Percentiles rank a stretch among this genome's conserved stretches.
Conservation (phyloP, 1,140 invertebrate species). For the Lordiphosa mommai region DNA sequence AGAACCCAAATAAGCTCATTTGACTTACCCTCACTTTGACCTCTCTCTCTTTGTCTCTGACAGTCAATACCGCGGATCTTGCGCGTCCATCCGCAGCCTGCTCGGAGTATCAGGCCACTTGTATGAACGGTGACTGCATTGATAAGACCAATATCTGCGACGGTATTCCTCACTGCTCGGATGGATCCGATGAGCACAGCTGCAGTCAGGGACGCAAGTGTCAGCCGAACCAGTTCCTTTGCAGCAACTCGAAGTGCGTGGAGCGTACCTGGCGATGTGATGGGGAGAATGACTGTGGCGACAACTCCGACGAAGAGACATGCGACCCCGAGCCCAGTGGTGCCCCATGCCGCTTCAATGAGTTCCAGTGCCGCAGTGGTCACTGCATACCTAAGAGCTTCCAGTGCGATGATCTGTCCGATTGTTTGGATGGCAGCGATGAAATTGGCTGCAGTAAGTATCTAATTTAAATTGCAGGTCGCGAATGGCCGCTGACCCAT, state of each 20-base stretch:
- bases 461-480: background rate
- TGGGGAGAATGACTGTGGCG: conserved; percentile 94
- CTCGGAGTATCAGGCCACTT: conserved; percentile 90
- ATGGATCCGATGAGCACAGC: conserved; percentile 93
- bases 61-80: conserved; percentile 76
- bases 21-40: background rate
- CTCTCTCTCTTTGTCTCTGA: background rate
- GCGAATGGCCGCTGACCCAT: conserved; percentile 11
- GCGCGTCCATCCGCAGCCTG: conserved; percentile 83
- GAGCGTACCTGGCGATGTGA: conserved; percentile 96
- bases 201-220: conserved; percentile 90
- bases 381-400: conserved; percentile 97
- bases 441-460: conserved; percentile 91
- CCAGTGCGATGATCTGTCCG: conserved; percentile 94
- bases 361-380: conserved; percentile 89
- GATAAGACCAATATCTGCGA: conserved; percentile 90
- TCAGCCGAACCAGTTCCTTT: conserved; percentile 96
- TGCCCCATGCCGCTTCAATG: conserved; percentile 87
- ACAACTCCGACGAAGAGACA: conserved; percentile 90
- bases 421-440: conserved; percentile 94
- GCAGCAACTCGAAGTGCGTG: conserved; percentile 92
- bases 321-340: conserved; percentile 83
- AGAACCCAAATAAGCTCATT: too few species aligned
- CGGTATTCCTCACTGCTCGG: conserved; percentile 89
- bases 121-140: conserved; percentile 95